Conservation (phyloP, 2,113 vertebrate species). For the Nettapus auritus region DNA sequence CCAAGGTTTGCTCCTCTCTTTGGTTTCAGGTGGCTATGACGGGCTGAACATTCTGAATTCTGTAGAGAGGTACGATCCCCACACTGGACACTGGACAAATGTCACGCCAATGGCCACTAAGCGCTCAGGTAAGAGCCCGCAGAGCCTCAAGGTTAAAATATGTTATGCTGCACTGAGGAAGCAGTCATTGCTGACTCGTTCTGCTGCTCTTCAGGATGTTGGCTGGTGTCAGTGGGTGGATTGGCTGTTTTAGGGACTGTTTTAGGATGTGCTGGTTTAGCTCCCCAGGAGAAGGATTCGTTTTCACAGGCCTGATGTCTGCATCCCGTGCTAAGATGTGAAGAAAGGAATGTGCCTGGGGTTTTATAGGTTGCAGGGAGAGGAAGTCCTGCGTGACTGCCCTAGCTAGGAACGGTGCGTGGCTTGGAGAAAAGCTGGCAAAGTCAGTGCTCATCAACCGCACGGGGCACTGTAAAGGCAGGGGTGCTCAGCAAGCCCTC, state of each 20-base stretch:
- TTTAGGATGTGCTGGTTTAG: background rate
- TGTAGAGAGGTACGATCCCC: slow-evolving; percentile 96
- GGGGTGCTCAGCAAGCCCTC: background rate
- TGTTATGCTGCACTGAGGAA: background rate
- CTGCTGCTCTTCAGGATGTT: background rate
- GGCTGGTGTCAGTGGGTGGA: background rate
- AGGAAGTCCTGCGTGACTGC: background rate
- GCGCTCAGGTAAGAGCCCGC: slow-evolving; percentile 84
- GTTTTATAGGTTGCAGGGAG: background rate
- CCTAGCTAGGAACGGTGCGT: background rate
- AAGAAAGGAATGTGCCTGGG: background rate
- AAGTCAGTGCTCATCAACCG: background rate
- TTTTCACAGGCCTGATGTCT: background rate
- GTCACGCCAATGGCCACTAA: slow-evolving; percentile 98
- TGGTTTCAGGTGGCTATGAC: slow-evolving; percentile 91
- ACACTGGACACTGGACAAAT: slow-evolving; percentile 98
- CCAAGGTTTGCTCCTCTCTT: background rate
- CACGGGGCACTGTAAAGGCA: background rate
- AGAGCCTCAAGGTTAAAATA: background rate
- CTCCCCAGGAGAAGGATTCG: background rate
- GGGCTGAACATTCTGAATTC: slow-evolving; percentile 97
- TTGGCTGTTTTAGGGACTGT: background rate
- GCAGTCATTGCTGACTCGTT: background rate
- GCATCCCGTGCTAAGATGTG: background rate
- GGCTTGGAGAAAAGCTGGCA: background rate